Evolutionary conservation across 2,113 vertebrate genomes (phyloP).

Genomic region (Trematocara marginatum): DNA sequence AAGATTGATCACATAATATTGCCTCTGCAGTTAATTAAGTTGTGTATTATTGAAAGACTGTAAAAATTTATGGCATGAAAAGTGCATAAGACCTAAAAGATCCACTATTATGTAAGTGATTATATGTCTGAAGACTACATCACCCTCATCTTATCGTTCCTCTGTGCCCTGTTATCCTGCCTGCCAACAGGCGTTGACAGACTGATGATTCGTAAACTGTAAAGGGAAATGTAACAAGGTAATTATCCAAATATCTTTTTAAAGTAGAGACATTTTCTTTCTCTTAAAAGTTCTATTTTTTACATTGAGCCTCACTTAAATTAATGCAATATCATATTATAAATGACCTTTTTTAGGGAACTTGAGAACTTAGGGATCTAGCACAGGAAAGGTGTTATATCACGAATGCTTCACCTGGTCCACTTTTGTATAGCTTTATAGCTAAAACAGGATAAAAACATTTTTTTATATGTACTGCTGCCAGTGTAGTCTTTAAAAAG

Average conservation of each 20-base stretch:
- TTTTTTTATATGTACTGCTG: background rate
- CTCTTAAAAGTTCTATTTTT: background rate
- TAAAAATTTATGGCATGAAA: conserved; percentile 3
- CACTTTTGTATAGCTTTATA: background rate
- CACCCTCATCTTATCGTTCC: background rate
- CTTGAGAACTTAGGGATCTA: background rate
- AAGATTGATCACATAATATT: conserved; percentile 28
- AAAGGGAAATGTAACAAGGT: background rate
- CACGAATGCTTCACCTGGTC: background rate
- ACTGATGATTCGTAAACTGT: background rate
- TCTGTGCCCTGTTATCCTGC: background rate
- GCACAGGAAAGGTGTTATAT: background rate
- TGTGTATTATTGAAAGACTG: background rate
- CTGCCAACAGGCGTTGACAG: background rate
- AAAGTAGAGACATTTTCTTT: background rate
- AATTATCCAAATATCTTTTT: background rate
- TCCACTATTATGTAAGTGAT: conserved; percentile 12
- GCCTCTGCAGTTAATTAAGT: conserved; percentile 10
- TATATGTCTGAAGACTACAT: background rate
- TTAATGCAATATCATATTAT: background rate
- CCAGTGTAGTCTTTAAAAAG: background rate
- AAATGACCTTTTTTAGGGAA: background rate
- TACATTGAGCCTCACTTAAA: background rate
- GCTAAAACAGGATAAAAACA: background rate
- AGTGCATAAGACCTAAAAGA: background rate